Percentiles rank a stretch among this genome's conserved stretches.
These are phyloP conservation scores for Oceanodroma tethys DNA, from an alignment of 2,113 vertebrate genomes.

Conservation along the genomic window DNA sequence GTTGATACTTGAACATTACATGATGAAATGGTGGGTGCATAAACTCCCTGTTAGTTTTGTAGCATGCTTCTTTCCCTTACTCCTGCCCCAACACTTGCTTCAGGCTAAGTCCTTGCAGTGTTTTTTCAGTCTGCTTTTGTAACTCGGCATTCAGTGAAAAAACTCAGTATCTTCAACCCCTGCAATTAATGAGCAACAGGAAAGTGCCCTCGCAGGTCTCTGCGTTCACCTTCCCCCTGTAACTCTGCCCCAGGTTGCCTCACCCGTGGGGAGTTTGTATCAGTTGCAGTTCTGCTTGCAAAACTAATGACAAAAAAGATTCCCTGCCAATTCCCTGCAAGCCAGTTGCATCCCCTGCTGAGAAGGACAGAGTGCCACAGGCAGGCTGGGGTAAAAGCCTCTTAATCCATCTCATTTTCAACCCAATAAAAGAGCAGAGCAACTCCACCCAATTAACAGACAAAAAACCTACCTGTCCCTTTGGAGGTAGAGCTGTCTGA, in stretches of 20 bases:
- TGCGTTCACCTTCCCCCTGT: neutral
- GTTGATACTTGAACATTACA: constrained; percentile 39
- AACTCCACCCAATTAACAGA: neutral
- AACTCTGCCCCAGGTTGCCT: neutral
- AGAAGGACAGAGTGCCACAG: neutral
- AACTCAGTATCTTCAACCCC: neutral
- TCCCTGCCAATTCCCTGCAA: neutral
- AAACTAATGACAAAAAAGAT: neutral
- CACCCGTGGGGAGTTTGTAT: neutral
- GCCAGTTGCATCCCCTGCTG: neutral
- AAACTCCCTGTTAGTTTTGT: neutral
- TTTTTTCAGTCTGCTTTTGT: neutral
- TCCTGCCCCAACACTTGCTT: neutral
- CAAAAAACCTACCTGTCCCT: neutral
- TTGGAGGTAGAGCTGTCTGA: neutral
- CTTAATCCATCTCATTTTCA: neutral
- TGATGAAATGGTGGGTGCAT: constrained; percentile 14
- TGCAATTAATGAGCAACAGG: neutral
- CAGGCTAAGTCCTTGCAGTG: neutral
- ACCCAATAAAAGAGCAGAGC: neutral
- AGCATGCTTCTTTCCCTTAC: neutral
- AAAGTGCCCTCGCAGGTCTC: neutral
- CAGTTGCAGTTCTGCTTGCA: neutral
- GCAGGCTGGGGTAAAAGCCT: neutral
- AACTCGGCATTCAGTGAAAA: neutral